These are phyloP conservation scores for Helicoverpa assulta DNA, from an alignment of 2,888 invertebrate species.

Conservation along the genomic window DNA sequence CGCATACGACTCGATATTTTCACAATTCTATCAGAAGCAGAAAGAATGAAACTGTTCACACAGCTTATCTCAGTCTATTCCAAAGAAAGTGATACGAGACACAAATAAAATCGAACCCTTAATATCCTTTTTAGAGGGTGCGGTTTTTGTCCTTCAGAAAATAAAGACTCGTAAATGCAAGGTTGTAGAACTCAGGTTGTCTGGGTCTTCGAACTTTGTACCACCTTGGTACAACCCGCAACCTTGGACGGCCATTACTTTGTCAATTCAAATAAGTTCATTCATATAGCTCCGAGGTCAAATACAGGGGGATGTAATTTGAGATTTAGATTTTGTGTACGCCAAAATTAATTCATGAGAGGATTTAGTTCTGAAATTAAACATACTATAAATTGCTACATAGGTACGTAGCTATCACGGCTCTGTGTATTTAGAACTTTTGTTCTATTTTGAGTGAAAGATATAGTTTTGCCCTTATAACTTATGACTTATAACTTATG, in stretches of 20 bases:
- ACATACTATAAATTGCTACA: too few relatives aligned
- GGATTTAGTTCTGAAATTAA: neutral
- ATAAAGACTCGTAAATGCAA: slow-evolving; percentile 32
- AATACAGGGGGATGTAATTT: neutral
- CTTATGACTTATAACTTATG: too few relatives aligned
- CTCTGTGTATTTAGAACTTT: too few relatives aligned
- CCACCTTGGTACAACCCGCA: slow-evolving; percentile 68
- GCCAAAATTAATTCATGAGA: neutral
- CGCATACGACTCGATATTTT: neutral
- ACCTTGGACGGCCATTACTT: slow-evolving; percentile 47
- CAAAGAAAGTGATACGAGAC: slow-evolving; percentile 1
- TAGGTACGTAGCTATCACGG: too few relatives aligned
- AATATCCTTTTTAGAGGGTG: slow-evolving; percentile 7
- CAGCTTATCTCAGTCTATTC: neutral
- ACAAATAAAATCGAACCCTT: slow-evolving; percentile 5
- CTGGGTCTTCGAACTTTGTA: slow-evolving; percentile 68
- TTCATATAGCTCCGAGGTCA: slow-evolving; percentile 25
- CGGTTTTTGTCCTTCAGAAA: slow-evolving; percentile 33
- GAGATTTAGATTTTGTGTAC: neutral
- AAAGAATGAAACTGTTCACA: neutral
- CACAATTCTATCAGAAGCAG: neutral
- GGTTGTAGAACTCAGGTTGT: slow-evolving; percentile 64
- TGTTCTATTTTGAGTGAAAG: too few relatives aligned
- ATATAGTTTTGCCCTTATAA: too few relatives aligned
- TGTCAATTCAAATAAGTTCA: slow-evolving; percentile 28